Evolutionary conservation across 1,140 invertebrate genomes (phyloP).

Genomic region (Bombus pyrosoma): DNA sequence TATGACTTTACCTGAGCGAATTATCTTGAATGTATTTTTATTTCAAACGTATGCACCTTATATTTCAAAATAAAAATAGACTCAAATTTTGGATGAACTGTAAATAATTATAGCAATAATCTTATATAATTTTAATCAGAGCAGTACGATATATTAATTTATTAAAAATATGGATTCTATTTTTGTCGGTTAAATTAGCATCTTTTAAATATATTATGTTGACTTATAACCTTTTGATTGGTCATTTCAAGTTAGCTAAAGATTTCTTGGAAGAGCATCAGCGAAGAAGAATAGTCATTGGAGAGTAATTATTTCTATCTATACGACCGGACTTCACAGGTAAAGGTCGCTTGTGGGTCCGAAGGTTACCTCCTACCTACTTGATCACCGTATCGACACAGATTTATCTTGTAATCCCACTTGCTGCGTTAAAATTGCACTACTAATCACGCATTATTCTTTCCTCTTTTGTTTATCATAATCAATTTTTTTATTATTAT

Average conservation of each 20-base stretch:
- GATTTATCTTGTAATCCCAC: slow-evolving; percentile 54
- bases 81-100: background rate
- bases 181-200: background rate
- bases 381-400: slow-evolving; percentile 56
- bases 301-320: slow-evolving; percentile 65
- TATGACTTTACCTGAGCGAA: background rate
- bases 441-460: slow-evolving; percentile 16
- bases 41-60: background rate
- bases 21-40: background rate
- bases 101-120: background rate
- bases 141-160: background rate
- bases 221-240: slow-evolving; percentile 60
- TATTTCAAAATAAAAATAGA: background rate
- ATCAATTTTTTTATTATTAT: background rate
- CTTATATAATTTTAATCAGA: background rate
- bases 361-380: slow-evolving; percentile 69
- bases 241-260: slow-evolving; percentile 42
- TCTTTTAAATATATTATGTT: slow-evolving; percentile 17
- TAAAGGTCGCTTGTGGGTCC: slow-evolving; percentile 72
- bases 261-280: slow-evolving; percentile 62
- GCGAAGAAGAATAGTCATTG: slow-evolving; percentile 58
- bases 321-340: slow-evolving; percentile 62
- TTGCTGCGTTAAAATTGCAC: slow-evolving; percentile 36
- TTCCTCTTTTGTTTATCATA: background rate
- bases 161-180: background rate